Percentiles rank a stretch among this genome's conserved stretches.
These are phyloP conservation scores for Xanthostigma xanthostigma DNA, from an alignment of 2,888 invertebrate species.

Conservation along the genomic window DNA sequence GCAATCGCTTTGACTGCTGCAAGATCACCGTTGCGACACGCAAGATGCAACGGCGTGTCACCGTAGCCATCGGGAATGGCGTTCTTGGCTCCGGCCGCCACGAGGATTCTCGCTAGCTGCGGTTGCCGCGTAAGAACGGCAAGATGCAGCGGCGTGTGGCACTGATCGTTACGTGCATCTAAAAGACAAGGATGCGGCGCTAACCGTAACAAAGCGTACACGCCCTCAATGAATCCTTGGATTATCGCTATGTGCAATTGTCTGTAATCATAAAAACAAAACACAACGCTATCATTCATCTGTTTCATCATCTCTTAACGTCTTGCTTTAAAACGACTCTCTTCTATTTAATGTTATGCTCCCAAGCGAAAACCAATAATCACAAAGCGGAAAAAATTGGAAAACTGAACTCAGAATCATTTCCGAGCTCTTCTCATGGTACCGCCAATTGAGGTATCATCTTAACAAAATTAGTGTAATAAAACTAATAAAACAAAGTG, in stretches of 20 bases:
- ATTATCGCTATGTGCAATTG: conserved; percentile 75
- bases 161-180: conserved; percentile 65
- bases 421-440: no score
- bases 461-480: no score
- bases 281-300: not conserved
- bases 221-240: conserved; percentile 55
- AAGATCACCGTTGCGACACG: conserved; percentile 53
- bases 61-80: conserved; percentile 56
- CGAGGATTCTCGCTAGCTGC: conserved; percentile 56
- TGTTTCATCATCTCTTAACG: no score
- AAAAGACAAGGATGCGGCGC: conserved; percentile 64
- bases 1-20: conserved; percentile 60
- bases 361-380: no score
- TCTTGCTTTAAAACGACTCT: no score
- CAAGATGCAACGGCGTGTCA: conserved; percentile 77
- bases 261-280: conserved; percentile 35
- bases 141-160: conserved; percentile 73
- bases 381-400: no score
- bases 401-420: no score
- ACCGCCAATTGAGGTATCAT: no score
- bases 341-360: no score
- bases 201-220: conserved; percentile 57
- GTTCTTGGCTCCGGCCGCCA: conserved; percentile 61
- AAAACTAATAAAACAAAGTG: no score
- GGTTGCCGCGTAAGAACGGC: conserved; percentile 67